A percentile compares a stretch with the other conserved stretches of the same genome.
These are phyloP conservation scores for Dysmachus trigonus DNA, from an alignment of 2,888 invertebrate genomes.

Conservation along the genomic window DNA sequence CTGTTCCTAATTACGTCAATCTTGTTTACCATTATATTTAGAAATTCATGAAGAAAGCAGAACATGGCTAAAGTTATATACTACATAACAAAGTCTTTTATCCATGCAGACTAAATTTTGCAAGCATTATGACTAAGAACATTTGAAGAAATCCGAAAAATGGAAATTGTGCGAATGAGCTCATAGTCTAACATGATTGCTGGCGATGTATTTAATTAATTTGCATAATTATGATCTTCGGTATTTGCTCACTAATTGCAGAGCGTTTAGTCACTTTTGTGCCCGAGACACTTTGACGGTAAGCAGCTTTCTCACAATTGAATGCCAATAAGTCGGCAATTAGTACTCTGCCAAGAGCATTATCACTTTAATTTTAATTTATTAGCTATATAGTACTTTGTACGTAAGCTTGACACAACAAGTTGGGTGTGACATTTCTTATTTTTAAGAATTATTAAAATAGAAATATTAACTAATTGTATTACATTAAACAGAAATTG, in stretches of 20 bases:
- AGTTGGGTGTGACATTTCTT: background rate
- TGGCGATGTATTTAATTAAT: background rate
- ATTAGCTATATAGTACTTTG: background rate
- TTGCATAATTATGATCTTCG: background rate
- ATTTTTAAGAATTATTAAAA: background rate
- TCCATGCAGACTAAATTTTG: background rate
- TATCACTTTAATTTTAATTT: background rate
- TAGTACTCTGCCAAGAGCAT: background rate
- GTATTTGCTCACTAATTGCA: background rate
- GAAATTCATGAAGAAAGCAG: slow-evolving; percentile 14
- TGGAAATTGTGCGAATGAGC: background rate
- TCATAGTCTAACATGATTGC: background rate
- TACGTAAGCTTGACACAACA: background rate
- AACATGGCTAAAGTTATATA: background rate
- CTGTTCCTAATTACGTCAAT: slow-evolving; percentile 47
- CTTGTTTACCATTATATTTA: slow-evolving; percentile 44
- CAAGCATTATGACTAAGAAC: background rate
- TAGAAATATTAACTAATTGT: background rate
- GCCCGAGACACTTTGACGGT: background rate
- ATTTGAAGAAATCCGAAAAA: background rate
- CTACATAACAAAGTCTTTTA: background rate
- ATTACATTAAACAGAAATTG: background rate
- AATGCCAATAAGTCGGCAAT: background rate
- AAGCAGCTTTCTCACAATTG: background rate
- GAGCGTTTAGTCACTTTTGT: background rate